These are phyloP conservation scores for Drosophila repletoides DNA, from an alignment of 1,140 invertebrate species.

Conservation along the genomic window DNA sequence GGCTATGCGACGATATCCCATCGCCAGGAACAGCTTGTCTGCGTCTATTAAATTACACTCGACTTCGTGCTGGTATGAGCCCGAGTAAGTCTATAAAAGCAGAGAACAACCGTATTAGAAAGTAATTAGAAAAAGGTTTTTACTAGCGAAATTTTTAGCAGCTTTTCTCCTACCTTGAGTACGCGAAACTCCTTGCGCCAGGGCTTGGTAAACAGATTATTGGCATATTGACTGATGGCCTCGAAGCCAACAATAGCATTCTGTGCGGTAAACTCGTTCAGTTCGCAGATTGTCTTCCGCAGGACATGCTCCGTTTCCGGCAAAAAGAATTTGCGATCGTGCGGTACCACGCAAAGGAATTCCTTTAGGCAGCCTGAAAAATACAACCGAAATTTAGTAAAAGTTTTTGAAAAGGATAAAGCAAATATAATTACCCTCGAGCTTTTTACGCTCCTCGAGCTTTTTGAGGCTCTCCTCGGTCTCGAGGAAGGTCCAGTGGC, in stretches of 20 bases:
- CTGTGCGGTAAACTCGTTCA: constrained; percentile 90
- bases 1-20: constrained; percentile 88
- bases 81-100: constrained; percentile 88
- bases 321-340: constrained; percentile 90
- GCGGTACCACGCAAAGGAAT: constrained; percentile 89
- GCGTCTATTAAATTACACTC: constrained; percentile 89
- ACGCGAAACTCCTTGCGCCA: constrained; percentile 93
- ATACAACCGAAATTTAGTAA: not conserved
- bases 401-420: too few relatives aligned
- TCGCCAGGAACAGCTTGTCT: constrained; percentile 89
- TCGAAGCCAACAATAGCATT: constrained; percentile 91
- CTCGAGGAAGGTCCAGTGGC: constrained; percentile 89
- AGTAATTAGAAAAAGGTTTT: too few relatives aligned
- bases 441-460: constrained; percentile 87
- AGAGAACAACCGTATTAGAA: not conserved
- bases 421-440: constrained; percentile 86
- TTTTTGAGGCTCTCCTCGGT: constrained; percentile 90
- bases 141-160: too few relatives aligned
- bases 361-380: constrained; percentile 88
- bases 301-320: constrained; percentile 89
- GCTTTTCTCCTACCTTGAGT: constrained; percentile 86
- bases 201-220: constrained; percentile 91
- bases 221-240: constrained; percentile 91
- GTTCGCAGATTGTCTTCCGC: constrained; percentile 86
- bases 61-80: constrained; percentile 93